Evolutionary conservation across 92 coral and sea anemone species (phyloP), one percentile per base, ranked within the genome.

Genomic region (Heliopora coerulea): DNA sequence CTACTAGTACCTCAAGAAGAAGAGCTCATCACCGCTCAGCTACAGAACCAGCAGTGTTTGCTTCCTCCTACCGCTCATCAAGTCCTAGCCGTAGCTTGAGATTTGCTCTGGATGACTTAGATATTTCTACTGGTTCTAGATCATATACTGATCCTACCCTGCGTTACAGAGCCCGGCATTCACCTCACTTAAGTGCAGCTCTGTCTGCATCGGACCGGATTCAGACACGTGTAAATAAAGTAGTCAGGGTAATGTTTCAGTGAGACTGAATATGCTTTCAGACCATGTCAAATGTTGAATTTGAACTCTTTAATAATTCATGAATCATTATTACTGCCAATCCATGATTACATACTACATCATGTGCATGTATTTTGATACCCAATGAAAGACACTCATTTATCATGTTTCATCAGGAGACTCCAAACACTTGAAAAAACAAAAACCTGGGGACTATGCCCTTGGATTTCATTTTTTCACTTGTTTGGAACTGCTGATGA

Each of bases 161-260:
- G 54, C 96, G 97, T 20, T 87, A 83, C 54, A 85, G 87, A 83
- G 85, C 96, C 1, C 88, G 97, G 35, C 87, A 89, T 56, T 93
- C 97, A 2, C 97, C 97, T 9, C 91, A 93, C 59, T 83, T 93
- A 25, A 87, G 82, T 60, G 97, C 97, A 18, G 92, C 97, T 1
- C 79, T 93, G 15, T 91, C 96, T 37, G 97, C 97, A 7, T 93
- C 97, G 1, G 97, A 93, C 44, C 87, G 97, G 20, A 93, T 93
- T 24, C 97, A 93, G 54, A 81, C 91, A 79, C 81, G 97, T 32
- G 96, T 90, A 19, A 96, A 93, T 72, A 85, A 86, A 60, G 87
- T 90, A 49, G 73, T 91, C 48, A 65, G 32, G 72, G 72, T 65
- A 3, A 48, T 65, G 49, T 64, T 9, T 39, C 12, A 8, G 1